Evolutionary conservation across 2,888 invertebrate species (phyloP), one percentile per base, ranked within the genome.

Genomic region (Aproaerema taeniolella): DNA sequence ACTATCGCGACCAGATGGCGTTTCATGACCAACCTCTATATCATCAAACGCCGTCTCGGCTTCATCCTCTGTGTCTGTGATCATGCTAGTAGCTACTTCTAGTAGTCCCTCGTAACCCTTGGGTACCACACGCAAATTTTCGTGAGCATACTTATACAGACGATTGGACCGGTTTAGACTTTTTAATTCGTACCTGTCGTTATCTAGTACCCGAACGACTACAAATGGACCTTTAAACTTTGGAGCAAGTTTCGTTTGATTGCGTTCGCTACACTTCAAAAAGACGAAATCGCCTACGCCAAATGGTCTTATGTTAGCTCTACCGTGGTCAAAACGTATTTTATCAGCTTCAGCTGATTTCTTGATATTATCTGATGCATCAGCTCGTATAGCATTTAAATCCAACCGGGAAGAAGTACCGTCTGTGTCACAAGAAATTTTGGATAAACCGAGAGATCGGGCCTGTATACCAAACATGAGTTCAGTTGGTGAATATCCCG

Each of bases 191-290:
- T 52, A 52, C 1, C 52, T 25, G 12, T 49, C 49, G 14, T 50
- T 39, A 0, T 50, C 44, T 26, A 53, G 28, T 0, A 45, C 42
- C 6, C 31, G 28, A 1, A 31, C 35, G 4, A 55, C 14, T 6
- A 10, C 17, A 26, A 26, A 35, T 1, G 35, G 26, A 15, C 35
- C 35, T 9, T 43, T 50, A 16, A 45, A 50, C 20, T 51, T 53
- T n/a, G 38, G 37, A 30, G 44, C 40, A 12, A 55, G 25, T 35
- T 52, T 50, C 0, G 52, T 53, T 37, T 52, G 52, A 15, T 47
- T 49, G 4, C 51, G 42, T 33, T 52, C 45, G 9, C 42, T 36
- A 31, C 24, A 39, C 37, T 49, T 50, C 1, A 52, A 20, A 25
- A 54, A 49, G 1, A 54, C 50, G 10, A 29, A 54, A 6, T 52